Conservation (phyloP, 2,113 vertebrate species). For the Stegastes partitus region DNA sequence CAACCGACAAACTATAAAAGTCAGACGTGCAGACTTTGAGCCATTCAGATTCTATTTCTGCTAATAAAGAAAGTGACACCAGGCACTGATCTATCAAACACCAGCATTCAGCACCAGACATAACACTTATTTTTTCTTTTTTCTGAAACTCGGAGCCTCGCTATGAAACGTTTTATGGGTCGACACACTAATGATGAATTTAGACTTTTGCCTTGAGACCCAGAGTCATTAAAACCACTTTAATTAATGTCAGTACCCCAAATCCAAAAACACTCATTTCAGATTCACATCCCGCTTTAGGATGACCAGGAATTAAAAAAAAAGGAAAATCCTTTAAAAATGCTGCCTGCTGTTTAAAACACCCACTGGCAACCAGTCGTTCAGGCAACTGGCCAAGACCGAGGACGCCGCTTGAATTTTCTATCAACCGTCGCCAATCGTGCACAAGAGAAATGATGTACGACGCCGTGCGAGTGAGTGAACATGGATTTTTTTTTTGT, state of each 20-base stretch:
- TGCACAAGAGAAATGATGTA: neutral
- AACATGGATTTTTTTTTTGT: too few species aligned
- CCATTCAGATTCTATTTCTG: too few species aligned
- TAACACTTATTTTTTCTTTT: too few species aligned
- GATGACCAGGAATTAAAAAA: constrained; percentile 26
- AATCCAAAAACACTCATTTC: neutral
- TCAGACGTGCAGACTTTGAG: too few species aligned
- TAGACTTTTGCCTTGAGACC: neutral
- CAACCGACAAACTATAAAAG: too few species aligned
- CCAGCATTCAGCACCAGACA: too few species aligned
- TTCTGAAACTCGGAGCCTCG: neutral
- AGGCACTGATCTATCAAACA: too few species aligned
- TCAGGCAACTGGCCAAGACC: too few species aligned
- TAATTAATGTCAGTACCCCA: constrained; percentile 12
- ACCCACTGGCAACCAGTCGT: too few species aligned
- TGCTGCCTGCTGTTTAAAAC: neutral
- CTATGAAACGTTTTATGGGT: constrained; percentile 1
- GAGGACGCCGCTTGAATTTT: neutral
- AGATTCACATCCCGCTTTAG: neutral
- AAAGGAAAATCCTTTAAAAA: constrained; percentile 13
- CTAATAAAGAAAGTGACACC: too few species aligned
- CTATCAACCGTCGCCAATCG: neutral
- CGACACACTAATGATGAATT: constrained; percentile 11
- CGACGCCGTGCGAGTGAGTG: too few species aligned
- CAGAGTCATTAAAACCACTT: constrained; percentile 26